Evolutionary conservation across 2,888 invertebrate genomes (phyloP).

Genomic region (Odontothrips loti): DNA sequence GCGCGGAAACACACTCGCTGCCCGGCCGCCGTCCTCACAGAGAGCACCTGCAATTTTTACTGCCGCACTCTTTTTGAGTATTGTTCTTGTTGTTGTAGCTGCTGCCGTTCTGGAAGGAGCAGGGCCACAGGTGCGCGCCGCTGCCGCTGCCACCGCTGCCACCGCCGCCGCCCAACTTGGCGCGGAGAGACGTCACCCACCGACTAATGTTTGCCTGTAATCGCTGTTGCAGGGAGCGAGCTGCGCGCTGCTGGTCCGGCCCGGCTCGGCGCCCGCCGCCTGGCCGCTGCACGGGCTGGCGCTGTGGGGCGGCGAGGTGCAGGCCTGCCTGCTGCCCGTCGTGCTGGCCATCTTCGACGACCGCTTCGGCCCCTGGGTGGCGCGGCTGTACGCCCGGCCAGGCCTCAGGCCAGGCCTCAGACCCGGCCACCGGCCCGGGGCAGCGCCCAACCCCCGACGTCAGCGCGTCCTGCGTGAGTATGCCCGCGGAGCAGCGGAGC

Average conservation of each 20-base stretch:
- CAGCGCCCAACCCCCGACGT: not conserved
- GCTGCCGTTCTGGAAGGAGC: no score
- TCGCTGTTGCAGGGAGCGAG: conserved; percentile 41
- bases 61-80: no score
- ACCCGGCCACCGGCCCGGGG: not conserved
- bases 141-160: no score
- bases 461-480: not conserved
- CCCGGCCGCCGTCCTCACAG: no score
- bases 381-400: conserved; percentile 50
- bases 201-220: not conserved
- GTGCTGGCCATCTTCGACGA: conserved; percentile 56
- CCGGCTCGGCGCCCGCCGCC: conserved; percentile 50
- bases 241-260: conserved; percentile 50
- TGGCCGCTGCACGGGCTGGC: conserved; percentile 53
- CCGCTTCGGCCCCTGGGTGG: conserved; percentile 55
- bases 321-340: conserved; percentile 55
- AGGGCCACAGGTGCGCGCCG: no score
- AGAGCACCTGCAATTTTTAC: no score
- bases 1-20: no score
- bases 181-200: not conserved
- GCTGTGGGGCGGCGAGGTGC: conserved; percentile 55
- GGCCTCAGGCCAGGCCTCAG: conserved; percentile 33
- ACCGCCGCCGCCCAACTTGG: not conserved
- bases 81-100: no score
- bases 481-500: no score